Evolutionary conservation across 2,888 invertebrate species (phyloP).

Genomic region (Chouioia cunea): DNA sequence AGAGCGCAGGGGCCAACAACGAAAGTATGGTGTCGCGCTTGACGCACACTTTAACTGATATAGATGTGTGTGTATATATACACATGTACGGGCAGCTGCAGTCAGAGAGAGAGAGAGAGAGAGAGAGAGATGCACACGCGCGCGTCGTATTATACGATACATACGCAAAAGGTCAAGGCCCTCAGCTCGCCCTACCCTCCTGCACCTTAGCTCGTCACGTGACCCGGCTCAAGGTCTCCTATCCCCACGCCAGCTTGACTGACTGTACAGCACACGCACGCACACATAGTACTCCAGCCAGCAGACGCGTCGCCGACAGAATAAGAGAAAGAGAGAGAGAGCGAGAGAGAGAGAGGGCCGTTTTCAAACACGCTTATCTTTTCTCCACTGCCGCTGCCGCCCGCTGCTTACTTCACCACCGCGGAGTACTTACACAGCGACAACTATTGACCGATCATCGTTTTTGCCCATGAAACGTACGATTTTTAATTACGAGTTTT

Average conservation of each 20-base stretch:
- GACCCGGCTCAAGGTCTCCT: slow-evolving; percentile 72
- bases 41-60: slow-evolving; percentile 28
- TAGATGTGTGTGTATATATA: too few relatives aligned
- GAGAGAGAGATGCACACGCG: slow-evolving; percentile 26
- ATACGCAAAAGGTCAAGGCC: slow-evolving; percentile 72
- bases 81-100: neutral
- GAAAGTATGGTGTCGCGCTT: neutral
- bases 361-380: too few relatives aligned
- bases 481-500: too few relatives aligned
- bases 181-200: slow-evolving; percentile 66
- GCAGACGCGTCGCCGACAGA: neutral
- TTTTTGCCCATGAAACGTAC: too few relatives aligned
- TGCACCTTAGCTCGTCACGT: slow-evolving; percentile 70
- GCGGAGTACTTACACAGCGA: too few relatives aligned
- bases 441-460: too few relatives aligned
- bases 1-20: too few relatives aligned
- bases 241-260: slow-evolving; percentile 59
- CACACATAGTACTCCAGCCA: slow-evolving; percentile 36
- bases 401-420: too few relatives aligned
- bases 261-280: slow-evolving; percentile 22
- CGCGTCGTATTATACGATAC: neutral
- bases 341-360: too few relatives aligned
- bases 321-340: too few relatives aligned
- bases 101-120: slow-evolving; percentile 24
- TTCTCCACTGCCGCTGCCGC: too few relatives aligned